Evolutionary conservation across 2,888 invertebrate species (phyloP).

Genomic region (Ecdyonurus torrentis): DNA sequence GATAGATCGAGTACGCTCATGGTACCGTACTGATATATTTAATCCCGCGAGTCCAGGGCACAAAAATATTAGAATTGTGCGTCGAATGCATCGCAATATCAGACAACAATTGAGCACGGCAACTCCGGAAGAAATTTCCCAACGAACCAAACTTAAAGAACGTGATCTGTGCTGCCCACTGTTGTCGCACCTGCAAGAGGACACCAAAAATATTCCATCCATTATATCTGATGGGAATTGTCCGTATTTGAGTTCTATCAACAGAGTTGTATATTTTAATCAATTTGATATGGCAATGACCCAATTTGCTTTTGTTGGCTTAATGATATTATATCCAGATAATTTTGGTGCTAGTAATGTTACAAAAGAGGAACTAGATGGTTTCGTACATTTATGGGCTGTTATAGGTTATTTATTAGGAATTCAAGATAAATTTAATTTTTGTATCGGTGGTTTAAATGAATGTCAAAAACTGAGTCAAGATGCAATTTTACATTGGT

Average conservation of each 20-base stretch:
- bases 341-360: slow-evolving; percentile 24
- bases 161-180: not conserved
- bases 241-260: not conserved
- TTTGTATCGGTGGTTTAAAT: slow-evolving; percentile 23
- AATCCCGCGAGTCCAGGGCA: slow-evolving; percentile 25
- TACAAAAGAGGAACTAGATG: slow-evolving; percentile 29
- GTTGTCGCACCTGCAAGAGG: not conserved
- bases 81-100: slow-evolving; percentile 26
- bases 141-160: not conserved
- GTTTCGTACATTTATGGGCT: slow-evolving; percentile 35
- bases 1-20: slow-evolving; percentile 21
- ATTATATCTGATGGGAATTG: not conserved
- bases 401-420: slow-evolving; percentile 34
- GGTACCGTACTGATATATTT: slow-evolving; percentile 27
- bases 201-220: not conserved
- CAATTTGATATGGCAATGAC: not conserved
- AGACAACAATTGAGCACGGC: slow-evolving; percentile 18
- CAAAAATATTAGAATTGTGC: slow-evolving; percentile 27
- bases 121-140: not conserved
- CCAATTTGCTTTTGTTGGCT: slow-evolving; percentile 30
- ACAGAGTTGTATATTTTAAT: not conserved
- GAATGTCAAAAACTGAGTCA: slow-evolving; percentile 20
- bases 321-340: slow-evolving; percentile 28
- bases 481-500: slow-evolving; percentile 20
- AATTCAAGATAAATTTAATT: slow-evolving; percentile 25